Evolutionary conservation across 2,888 invertebrate genomes (phyloP), one percentile per base, ranked within the genome.

Genomic region (Diarsia brunnea): DNA sequence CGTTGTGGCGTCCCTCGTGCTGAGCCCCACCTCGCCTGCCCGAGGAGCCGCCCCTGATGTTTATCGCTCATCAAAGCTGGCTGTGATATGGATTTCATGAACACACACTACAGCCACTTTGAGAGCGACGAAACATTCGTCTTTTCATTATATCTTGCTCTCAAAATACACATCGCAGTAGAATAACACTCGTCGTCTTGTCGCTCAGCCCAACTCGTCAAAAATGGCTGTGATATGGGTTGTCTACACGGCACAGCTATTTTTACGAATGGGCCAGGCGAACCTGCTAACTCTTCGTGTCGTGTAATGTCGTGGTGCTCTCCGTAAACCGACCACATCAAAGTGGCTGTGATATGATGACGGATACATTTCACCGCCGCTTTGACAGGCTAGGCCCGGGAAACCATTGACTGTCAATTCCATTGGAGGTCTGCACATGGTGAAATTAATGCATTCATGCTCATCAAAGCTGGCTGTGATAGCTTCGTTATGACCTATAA

Each of bases 391-490:
- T 97, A 97, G 97, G 97, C 97, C 96, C 95, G 96, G 97, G 96
- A 94, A 94, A 89, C 84, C 73, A 68, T 67, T 73, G 69, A 70
- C 63, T 65, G 43, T 64, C 27, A 63, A 53, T 68, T 53, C 38
- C 63, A 43, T 31, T 53, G 55, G 21, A 49, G 67, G 69, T 70
- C 68, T 69, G 67, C 68, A 69, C 70, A 69, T 75, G 84, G 71
- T 86, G 91, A 85, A 79, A 88, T 80, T 63, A 95, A 97, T 97
- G 97, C 95, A 97, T 97, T 97, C 97, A 94, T 98, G 98, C 98
- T 98, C 98, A 98, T 98, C 98, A 98, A 98, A 98, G 98, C 98
- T 98, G 98, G 98, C 98, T 98, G 98, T 98, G 98, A 98, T 98
- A 98, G 98, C 93, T 96, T 89, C 95, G 86, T 90, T 82, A 93